Base-by-base conservation (phyloP, 2,888 invertebrate genomes). In the Drymonia ruficornis region DNA sequence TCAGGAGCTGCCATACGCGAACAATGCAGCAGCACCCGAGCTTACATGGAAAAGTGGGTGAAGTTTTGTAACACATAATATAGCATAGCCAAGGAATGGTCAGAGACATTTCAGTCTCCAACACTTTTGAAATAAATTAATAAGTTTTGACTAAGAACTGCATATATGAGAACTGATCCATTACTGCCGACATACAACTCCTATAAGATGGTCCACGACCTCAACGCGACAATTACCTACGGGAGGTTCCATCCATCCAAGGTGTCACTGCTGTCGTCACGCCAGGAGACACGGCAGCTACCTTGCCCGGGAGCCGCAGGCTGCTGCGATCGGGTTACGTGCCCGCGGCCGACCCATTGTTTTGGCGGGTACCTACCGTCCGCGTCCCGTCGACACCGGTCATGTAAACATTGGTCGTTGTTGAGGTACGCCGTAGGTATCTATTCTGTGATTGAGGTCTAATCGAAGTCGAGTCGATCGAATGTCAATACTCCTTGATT, bases 1-100 rank as follows among this genome's bases (percentile, higher is more conserved):
- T 70, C 40, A 51, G 44, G 40, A 46, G 18, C 15, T 43, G 49
- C 54, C 58, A 49, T 57, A 55, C 12, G 42, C 45, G 53, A 61
- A 63, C 71, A 69, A 70, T 67, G 53, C 49, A 19, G 53, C 49
- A 19, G 23, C 8, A 28, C 57, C 56, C 57, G 68, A 58, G 42
- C 31, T 49, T 47, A 3, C 13, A 11, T 7, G 36, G 36, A 36
- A 36, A 36, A 36, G 13, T 49, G 12, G 36, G 49, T 28, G 8
- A 28, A 38, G 28, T 28, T 43, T 13, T 34, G 12, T 19, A 51
- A 44, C 16, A 43, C 18, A 42, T 23, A 19, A 28, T 11, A 31
- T 31, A 31, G 7, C n/a, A 36, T 5, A 1, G 5, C 34, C 12
- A 9, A 13, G n/a, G n/a, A 36, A n/a, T 36, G 13, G n/a, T 36